Percentiles rank a stretch among this genome's conserved stretches.
Evolutionary conservation across 2,888 invertebrate species (phyloP).

Genomic region (Lysandra bellargus): DNA sequence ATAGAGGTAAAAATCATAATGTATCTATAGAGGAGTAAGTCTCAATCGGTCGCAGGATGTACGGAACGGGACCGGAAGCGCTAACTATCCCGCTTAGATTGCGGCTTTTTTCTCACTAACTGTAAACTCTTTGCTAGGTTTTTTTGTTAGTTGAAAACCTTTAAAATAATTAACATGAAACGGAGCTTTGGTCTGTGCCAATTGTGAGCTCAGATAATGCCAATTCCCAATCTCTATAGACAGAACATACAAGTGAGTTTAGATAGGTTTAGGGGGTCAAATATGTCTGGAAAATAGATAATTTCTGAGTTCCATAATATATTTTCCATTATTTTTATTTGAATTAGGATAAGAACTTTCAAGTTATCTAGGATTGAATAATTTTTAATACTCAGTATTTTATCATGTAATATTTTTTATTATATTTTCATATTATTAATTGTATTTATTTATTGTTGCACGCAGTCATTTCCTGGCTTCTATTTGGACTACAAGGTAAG

Average conservation of each 20-base stretch:
- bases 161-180: background rate
- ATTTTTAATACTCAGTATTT: background rate
- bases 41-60: constrained; percentile 12
- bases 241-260: background rate
- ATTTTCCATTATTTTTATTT: background rate
- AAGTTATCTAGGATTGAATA: too few relatives aligned
- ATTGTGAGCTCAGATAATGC: background rate
- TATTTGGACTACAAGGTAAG: constrained; percentile 76
- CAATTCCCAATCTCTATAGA: too few relatives aligned
- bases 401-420: background rate
- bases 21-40: background rate
- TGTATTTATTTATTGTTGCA: constrained; percentile 60
- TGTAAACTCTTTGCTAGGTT: background rate
- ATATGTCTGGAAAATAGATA: background rate
- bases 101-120: constrained; percentile 1
- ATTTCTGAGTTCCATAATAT: background rate
- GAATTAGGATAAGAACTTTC: too few relatives aligned
- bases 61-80: constrained; percentile 24
- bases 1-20: too few relatives aligned
- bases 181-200: background rate
- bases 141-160: background rate
- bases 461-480: constrained; percentile 78
- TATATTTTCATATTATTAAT: constrained; percentile 34
- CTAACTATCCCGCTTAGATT: constrained; percentile 25
- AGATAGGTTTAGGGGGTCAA: background rate